phyloP scores from a whole-genome alignment of 2,888 invertebrate species.

The Eupithecia subfuscata region DNA sequence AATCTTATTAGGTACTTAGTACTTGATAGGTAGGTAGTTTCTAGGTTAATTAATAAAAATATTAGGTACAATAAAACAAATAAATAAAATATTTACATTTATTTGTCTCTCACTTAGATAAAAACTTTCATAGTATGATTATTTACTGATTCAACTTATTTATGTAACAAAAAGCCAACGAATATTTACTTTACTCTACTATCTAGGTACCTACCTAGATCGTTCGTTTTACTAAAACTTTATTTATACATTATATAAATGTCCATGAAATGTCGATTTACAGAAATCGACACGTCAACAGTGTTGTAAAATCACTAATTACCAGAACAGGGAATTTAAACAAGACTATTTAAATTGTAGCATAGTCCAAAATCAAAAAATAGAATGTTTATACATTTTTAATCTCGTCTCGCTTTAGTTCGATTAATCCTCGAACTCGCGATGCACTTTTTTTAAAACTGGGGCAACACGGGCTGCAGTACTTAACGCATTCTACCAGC shows the following conservation, averaged over 20 bases:
- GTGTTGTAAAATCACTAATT: background rate
- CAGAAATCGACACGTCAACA: background rate
- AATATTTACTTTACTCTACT: too few relatives aligned
- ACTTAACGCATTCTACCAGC: conserved; percentile 25
- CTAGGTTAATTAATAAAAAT: too few relatives aligned
- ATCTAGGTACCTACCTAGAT: too few relatives aligned
- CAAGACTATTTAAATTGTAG: background rate
- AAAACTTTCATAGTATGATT: too few relatives aligned
- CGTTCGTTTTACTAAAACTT: background rate
- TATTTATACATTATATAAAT: background rate
- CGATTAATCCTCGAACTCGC: conserved; percentile 17
- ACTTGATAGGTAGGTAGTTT: too few relatives aligned
- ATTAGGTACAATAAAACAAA: too few relatives aligned
- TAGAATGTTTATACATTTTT: background rate
- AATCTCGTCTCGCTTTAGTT: conserved; percentile 10
- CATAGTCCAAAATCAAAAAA: background rate
- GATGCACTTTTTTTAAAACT: conserved; percentile 30
- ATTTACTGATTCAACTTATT: too few relatives aligned
- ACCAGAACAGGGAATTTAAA: background rate
- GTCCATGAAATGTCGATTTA: background rate
- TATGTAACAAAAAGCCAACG: too few relatives aligned
- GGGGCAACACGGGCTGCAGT: conserved; percentile 16
- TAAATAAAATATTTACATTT: too few relatives aligned
- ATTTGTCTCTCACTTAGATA: too few relatives aligned
- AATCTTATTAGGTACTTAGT: too few relatives aligned